phyloP scores from a whole-genome alignment of 2,888 invertebrate genomes.

The Leptinotarsa juncta region DNA sequence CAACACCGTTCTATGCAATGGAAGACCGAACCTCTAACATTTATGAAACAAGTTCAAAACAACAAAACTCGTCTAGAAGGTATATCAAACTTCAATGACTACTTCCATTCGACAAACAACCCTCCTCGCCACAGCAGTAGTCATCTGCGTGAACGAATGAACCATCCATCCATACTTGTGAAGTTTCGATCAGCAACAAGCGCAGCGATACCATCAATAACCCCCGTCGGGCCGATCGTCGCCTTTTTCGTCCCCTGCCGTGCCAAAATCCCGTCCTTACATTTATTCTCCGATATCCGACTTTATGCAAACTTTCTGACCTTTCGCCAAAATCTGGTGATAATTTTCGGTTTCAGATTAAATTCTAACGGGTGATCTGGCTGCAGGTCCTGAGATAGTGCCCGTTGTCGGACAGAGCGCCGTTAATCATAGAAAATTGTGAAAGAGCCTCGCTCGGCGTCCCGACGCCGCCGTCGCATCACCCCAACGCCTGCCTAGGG shows the following conservation, averaged over 20 bases:
- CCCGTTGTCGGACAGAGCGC: constrained; percentile 30
- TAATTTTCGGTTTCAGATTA: constrained; percentile 53
- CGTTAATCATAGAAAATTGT: constrained; percentile 48
- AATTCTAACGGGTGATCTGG: constrained; percentile 45
- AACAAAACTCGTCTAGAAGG: too few relatives aligned
- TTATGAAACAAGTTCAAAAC: too few relatives aligned
- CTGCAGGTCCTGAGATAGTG: constrained; percentile 45
- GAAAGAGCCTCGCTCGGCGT: constrained; percentile 45
- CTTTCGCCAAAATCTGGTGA: constrained; percentile 49
- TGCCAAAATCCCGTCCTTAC: constrained; percentile 53
- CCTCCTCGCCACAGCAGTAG: background rate
- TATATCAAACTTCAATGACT: background rate
- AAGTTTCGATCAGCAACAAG: constrained; percentile 19
- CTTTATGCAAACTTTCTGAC: constrained; percentile 45
- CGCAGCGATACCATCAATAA: constrained; percentile 21
- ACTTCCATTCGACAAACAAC: constrained; percentile 1
- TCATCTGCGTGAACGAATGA: background rate
- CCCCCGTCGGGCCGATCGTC: background rate
- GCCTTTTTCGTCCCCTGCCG: constrained; percentile 54
- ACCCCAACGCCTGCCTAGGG: constrained; percentile 38
- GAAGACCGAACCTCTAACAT: too few relatives aligned
- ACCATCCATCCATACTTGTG: constrained; percentile 3
- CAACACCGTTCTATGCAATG: too few relatives aligned
- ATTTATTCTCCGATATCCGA: constrained; percentile 34
- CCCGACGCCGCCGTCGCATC: constrained; percentile 45